Base-by-base conservation (phyloP, 2,113 vertebrate genomes). In the Crotalus horridus region DNA sequence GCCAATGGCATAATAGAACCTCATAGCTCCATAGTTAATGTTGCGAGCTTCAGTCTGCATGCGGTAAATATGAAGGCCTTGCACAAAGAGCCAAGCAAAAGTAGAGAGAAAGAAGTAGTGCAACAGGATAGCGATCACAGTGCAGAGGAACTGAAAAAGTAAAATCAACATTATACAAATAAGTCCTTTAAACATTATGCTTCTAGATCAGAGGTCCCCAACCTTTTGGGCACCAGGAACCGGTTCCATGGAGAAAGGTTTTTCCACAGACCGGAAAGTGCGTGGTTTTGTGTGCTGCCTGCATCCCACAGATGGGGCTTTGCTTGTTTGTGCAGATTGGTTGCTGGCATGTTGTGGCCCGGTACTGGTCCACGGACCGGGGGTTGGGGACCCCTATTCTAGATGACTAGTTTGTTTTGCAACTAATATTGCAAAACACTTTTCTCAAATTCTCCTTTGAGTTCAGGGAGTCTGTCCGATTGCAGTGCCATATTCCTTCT, bases 61-160 rank as follows among this genome's bases (percentile, higher is more conserved):
- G 91, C 99, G 98, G 97, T 99, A 99, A 96, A 99, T 98, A 94
- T 99, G 99, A 90, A 99, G 98, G 46, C 98, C 98, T 95, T 99
- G 99, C 94, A 99, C 99, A 0, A 99, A 99, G 95, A 99, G 98
- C 99, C 99, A 99, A 33, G 99, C 99, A 2, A 99, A 99, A 8
- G 98, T 98, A 91, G 98, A 98, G 97, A 99, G 99, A 98, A 99
- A 99, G 98, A 99, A 99, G 97, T 99, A 99, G 97, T 99, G 99
- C 88, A 99, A 98, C 91, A 99, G 97, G 97, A 99, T 99, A 95
- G 99, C 99, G 12, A 99, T 98, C 3, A 98, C 99, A 0, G 99
- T 99, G 96, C 99, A 99, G 95, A 99, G 94, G 96, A 99, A 99
- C 99, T 99, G 97, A 4, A 56, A 94, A 90, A 92, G 95, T 9